Percentiles rank a stretch among this genome's conserved stretches.
phyloP scores from a whole-genome alignment of 1,140 invertebrate species.

The Penaeus chinensis region DNA sequence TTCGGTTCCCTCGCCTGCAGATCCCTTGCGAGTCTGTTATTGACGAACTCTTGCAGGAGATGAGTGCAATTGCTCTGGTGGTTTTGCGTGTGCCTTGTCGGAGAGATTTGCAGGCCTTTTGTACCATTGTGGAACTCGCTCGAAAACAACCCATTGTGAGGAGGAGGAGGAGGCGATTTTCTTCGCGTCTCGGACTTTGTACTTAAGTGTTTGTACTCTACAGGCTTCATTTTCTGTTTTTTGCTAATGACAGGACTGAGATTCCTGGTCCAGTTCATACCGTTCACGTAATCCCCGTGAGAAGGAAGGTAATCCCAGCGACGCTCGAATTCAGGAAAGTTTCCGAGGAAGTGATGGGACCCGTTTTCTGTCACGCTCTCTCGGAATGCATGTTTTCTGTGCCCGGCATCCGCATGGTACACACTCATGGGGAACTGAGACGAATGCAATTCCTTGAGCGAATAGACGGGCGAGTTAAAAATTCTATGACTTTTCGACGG shows the following conservation, averaged over 20 bases:
- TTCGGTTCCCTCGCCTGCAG: neutral
- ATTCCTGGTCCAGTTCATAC: neutral
- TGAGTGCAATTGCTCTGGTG: constrained; percentile 9
- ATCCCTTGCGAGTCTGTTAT: neutral
- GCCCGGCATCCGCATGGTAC: neutral
- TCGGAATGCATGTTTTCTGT: constrained; percentile 23
- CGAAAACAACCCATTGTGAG: too few relatives aligned
- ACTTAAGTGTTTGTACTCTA: constrained; percentile 36
- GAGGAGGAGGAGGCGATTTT: neutral
- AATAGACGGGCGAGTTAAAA: neutral
- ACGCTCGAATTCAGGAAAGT: too few relatives aligned
- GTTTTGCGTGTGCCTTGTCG: neutral
- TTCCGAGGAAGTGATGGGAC: neutral
- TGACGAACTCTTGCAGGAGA: constrained; percentile 19
- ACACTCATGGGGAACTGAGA: neutral
- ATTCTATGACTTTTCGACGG: constrained; percentile 22
- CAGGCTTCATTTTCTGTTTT: constrained; percentile 34
- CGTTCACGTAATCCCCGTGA: neutral
- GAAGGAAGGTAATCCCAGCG: too few relatives aligned
- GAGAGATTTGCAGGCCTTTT: neutral
- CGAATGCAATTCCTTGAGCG: neutral
- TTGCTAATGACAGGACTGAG: constrained; percentile 43
- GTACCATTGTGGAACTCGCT: too few relatives aligned
- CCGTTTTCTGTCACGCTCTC: constrained; percentile 28
- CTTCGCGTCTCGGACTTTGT: neutral